Evolutionary conservation across 2,797 vertebrate species (phyloP).

Genomic region (Macropus fuliginosus): DNA sequence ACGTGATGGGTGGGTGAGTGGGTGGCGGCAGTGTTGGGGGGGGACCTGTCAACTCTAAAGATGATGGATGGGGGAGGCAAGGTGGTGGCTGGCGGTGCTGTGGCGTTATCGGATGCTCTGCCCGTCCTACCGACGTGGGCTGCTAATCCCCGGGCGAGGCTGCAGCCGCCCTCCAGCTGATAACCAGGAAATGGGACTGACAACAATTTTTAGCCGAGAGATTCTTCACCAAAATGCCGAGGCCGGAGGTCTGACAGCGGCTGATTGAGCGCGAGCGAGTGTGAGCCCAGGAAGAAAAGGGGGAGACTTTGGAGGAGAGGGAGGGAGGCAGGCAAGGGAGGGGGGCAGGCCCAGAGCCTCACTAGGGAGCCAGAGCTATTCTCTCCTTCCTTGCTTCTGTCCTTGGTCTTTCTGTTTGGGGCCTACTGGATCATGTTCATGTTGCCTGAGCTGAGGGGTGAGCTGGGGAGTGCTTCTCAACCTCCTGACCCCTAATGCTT

Average conservation of each 20-base stretch:
- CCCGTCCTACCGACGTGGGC: conserved; percentile 67
- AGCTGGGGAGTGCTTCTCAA: not conserved
- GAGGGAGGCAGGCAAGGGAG: not conserved
- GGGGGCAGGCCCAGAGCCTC: not conserved
- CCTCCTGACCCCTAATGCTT: not conserved
- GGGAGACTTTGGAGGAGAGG: not conserved
- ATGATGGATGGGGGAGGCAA: conserved; percentile 99
- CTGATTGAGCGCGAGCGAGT: conserved; percentile 92
- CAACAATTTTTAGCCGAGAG: conserved; percentile 98
- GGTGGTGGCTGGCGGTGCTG: conserved; percentile 86
- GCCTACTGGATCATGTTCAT: not conserved
- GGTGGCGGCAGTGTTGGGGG: conserved; percentile 38
- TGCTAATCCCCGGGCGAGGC: conserved; percentile 93
- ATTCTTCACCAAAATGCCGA: conserved; percentile 98
- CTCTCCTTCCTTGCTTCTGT: not conserved
- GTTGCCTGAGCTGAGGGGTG: not conserved
- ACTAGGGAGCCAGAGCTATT: not conserved
- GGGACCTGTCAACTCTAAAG: conserved; percentile 97
- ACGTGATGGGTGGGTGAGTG: not conserved
- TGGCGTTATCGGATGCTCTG: conserved; percentile 65
- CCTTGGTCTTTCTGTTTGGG: not conserved
- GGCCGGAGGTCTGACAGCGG: conserved; percentile 90
- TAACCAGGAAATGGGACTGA: conserved; percentile 99
- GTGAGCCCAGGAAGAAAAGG: conserved; percentile 36
- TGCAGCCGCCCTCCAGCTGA: conserved; percentile 90